Evolutionary conservation across 2,888 invertebrate species (phyloP).

Genomic region (Coenonympha glycerion): DNA sequence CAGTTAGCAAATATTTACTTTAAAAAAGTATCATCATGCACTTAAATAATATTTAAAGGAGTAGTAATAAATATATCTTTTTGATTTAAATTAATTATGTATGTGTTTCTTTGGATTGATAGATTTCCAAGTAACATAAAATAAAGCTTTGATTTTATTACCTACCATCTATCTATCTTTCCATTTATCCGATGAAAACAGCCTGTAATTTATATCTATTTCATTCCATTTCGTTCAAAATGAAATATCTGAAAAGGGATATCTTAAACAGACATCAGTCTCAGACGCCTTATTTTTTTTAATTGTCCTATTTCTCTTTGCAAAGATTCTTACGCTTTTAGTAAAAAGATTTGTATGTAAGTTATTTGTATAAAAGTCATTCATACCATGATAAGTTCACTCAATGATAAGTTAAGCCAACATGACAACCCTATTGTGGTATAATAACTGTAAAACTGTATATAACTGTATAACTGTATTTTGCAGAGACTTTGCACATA

Average conservation of each 20-base stretch:
- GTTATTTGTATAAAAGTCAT: slow-evolving; percentile 29
- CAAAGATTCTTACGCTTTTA: slow-evolving; percentile 14
- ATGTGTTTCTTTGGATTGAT: too few species aligned
- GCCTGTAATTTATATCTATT: not conserved
- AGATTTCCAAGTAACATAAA: not conserved
- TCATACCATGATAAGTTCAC: too few species aligned
- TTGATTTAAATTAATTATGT: too few species aligned
- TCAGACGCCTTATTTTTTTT: slow-evolving; percentile 2
- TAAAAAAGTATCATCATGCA: too few species aligned
- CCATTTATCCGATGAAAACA: not conserved
- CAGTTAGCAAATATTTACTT: too few species aligned
- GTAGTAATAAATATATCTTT: too few species aligned
- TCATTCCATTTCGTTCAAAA: not conserved
- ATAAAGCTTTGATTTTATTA: not conserved
- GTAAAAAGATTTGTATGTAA: slow-evolving; percentile 17
- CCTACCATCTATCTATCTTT: not conserved
- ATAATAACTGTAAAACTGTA: too few species aligned
- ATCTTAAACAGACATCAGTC: slow-evolving; percentile 5
- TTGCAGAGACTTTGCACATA: too few species aligned
- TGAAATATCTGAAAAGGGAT: not conserved
- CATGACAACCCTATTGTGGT: too few species aligned
- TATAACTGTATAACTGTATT: too few species aligned
- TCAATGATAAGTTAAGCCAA: too few species aligned
- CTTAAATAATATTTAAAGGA: too few species aligned
- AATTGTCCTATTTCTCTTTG: slow-evolving; percentile 12